These are phyloP conservation scores for Oceanites oceanicus DNA, from an alignment of 2,113 vertebrate genomes.

Conservation along the genomic window DNA sequence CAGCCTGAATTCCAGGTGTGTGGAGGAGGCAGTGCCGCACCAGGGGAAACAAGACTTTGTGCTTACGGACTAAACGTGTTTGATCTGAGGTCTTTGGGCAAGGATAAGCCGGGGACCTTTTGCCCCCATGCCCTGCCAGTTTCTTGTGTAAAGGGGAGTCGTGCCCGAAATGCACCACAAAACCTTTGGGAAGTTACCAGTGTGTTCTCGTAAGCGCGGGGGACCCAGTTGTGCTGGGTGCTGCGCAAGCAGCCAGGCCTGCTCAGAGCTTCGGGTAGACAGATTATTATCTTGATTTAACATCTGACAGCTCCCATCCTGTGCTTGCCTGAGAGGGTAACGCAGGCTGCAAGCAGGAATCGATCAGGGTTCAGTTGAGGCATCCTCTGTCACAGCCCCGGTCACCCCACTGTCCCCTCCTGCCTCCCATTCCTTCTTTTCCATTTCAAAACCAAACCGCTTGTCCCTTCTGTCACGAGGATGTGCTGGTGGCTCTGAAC, in stretches of 20 bases:
- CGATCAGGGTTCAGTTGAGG: background rate
- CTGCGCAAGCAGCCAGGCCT: background rate
- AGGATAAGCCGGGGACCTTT: background rate
- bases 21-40: background rate
- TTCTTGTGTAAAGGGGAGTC: background rate
- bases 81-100: accelerated
- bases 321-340: background rate
- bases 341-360: background rate
- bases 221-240: background rate
- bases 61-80: accelerated
- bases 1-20: background rate
- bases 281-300: conserved; percentile 5
- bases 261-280: background rate
- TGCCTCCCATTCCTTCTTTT: background rate
- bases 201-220: accelerated
- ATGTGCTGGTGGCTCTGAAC: background rate
- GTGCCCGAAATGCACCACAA: accelerated
- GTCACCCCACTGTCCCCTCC: background rate
- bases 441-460: background rate
- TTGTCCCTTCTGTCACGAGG: background rate
- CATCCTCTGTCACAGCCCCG: background rate
- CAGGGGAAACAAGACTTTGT: background rate
- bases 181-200: background rate
- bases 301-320: conserved; percentile 19
- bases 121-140: accelerated